Evolutionary conservation across 2,113 vertebrate species (phyloP), one percentile per base, ranked within the genome.

Genomic region (Cygnus atratus): DNA sequence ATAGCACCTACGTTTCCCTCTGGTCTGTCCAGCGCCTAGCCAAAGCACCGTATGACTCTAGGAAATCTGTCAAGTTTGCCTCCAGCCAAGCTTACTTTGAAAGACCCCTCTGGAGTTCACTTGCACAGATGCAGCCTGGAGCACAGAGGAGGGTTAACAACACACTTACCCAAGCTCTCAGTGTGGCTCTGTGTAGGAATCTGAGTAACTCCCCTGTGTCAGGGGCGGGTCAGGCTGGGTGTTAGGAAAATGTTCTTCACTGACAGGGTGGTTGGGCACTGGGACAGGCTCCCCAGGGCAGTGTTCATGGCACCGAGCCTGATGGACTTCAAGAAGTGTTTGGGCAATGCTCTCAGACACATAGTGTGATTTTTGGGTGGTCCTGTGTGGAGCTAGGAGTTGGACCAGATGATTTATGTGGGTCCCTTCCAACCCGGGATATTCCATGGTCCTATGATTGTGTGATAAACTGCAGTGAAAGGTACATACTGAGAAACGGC

Each of bases 401-500:
- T 52, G 50, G 50, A 52, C 24, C 24, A 25, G 12, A 25, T 52
- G 50, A 52, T 52, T 13, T 25, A 12, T 26, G 24, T 52, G 50
- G 24, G 50, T 52, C 50, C 24, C 50, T 52, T 52, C 50, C 50
- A 25, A 24, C 24, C 24, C 6, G 7, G 50, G 50, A 26, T 52
- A 52, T 52, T 52, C 50, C 24, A 26, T 26, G 22, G 24, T 50
- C 24, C 50, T 50, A 50, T 22, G 50, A 50, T 52, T 26, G 12
- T 13, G 24, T 52, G 50, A 26, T 52, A 26, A 52, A 52, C 55
- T 71, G 11, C 73, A 84, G 28, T 2, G n/a, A 62, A 61, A 84
- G 35, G 37, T 1, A 43, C 10, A 10, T 0, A 0, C 17, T 2
- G 15, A 11, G n/a, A 67, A 67, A 12, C 46, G 48, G 54, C 44